phyloP scores from a whole-genome alignment of 2,113 vertebrate genomes.

The Hipposideros armiger region DNA sequence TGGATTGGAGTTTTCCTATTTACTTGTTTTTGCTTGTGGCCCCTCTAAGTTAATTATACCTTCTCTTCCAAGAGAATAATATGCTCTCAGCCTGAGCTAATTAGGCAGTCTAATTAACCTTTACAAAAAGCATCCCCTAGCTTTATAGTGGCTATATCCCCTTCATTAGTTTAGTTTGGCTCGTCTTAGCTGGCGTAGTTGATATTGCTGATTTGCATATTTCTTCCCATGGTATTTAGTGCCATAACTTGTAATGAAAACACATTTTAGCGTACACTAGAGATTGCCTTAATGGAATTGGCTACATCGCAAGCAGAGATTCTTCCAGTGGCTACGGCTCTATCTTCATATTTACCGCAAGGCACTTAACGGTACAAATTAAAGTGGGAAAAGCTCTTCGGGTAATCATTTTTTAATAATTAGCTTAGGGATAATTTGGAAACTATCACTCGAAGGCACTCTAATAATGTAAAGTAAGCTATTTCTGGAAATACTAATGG shows the following conservation, averaged over 20 bases:
- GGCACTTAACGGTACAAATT: constrained; percentile 77
- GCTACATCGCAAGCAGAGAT: constrained; percentile 65
- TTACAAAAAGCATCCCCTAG: constrained; percentile 75
- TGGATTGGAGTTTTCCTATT: constrained; percentile 62
- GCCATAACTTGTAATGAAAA: constrained; percentile 83
- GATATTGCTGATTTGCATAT: constrained; percentile 86
- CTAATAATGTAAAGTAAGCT: constrained; percentile 45
- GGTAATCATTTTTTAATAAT: constrained; percentile 74
- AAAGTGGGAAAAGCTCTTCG: constrained; percentile 65
- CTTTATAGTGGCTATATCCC: constrained; percentile 78
- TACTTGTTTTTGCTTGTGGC: constrained; percentile 72
- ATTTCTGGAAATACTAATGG: constrained; percentile 75
- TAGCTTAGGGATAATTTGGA: constrained; percentile 69
- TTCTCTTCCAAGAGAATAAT: constrained; percentile 77
- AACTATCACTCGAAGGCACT: background rate
- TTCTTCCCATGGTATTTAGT: constrained; percentile 75
- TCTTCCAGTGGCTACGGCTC: constrained; percentile 30
- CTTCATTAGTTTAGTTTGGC: constrained; percentile 85
- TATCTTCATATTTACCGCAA: constrained; percentile 74
- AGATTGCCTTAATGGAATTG: constrained; percentile 72
- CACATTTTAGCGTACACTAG: constrained; percentile 78
- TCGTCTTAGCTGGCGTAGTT: constrained; percentile 81
- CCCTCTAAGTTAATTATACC: constrained; percentile 84
- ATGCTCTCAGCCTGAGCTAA: constrained; percentile 78
- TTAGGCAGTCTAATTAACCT: constrained; percentile 86